Evolutionary conservation across 2,113 vertebrate species (phyloP), one percentile per base, ranked within the genome.

Genomic region (Sardina pilchardus): DNA sequence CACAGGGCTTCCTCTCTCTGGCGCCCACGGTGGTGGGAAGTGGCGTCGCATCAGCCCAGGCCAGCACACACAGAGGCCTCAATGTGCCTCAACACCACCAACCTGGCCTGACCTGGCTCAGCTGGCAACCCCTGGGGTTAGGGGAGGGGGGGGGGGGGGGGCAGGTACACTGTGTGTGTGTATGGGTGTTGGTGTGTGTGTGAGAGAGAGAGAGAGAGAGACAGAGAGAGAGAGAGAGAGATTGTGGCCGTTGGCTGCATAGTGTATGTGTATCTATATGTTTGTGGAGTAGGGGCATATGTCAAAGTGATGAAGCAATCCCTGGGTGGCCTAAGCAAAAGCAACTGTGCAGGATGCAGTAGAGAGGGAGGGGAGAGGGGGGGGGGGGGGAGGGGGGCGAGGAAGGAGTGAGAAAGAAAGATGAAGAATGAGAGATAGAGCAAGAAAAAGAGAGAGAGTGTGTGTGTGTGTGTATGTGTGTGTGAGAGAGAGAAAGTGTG

Each of bases 221-320:
- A 19, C n/a, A n/a, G n/a, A 7, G 59, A n/a, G 59, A 7, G 59
- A n/a, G 21, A 19, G 19, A 19, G 50, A 19, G 50, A 19, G 63
- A 67, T 67, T 67, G 59, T 12, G 63, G n/a, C 63, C 9, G 30
- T 30, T 78, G 67, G n/a, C 7, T 34, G 67, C 24, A n/a, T 63
- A 26, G 59, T 63, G 59, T 26, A 3, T n/a, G 3, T 26, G 59
- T 63, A 4, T 63, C 6, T 63, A 24, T 63, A 21, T 63, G 39
- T 39, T 39, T 39, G 39, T 63, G 24, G 4, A n/a, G 8, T 63
- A 63, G 24, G 21, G 21, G 59, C 34, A 34, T 34, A 30, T 75
- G 26, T 78, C 26, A 78, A 78, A 78, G 30, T 78, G 71, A 78
- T 78, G 30, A 78, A 78, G 71, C 71, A 78, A 78, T 78, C 71